Conservation (phyloP, 2,888 invertebrate genomes). For the Hedya salicella region DNA sequence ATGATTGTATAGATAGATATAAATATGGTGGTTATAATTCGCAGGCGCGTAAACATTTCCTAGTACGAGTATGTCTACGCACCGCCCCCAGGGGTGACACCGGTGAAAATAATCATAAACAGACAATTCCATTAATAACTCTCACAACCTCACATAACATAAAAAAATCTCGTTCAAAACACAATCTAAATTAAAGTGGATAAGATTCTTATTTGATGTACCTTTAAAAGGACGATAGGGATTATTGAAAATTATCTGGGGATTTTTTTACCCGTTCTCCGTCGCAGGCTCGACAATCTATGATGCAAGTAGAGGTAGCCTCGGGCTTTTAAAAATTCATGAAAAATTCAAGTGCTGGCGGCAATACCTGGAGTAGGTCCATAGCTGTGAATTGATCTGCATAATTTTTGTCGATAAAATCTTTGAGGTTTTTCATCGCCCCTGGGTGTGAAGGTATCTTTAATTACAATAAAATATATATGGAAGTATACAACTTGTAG, state of each 20-base stretch:
- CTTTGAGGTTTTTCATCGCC: not conserved
- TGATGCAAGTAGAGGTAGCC: slow-evolving; percentile 52
- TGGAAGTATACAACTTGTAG: too few relatives aligned
- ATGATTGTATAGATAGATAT: slow-evolving; percentile 38
- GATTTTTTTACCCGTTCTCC: slow-evolving; percentile 52
- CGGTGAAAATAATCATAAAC: slow-evolving; percentile 68
- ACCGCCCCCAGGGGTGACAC: slow-evolving; percentile 41
- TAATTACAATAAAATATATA: not conserved
- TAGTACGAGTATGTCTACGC: slow-evolving; percentile 56
- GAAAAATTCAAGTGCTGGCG: slow-evolving; percentile 73
- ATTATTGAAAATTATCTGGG: not conserved
- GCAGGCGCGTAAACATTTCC: slow-evolving; percentile 61
- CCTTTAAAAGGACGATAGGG: not conserved
- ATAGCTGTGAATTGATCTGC: slow-evolving; percentile 20
- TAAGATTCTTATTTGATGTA: not conserved
- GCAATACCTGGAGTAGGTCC: slow-evolving; percentile 53
- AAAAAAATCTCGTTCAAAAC: not conserved
- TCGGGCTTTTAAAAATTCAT: slow-evolving; percentile 73
- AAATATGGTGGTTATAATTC: slow-evolving; percentile 38
- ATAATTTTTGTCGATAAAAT: slow-evolving; percentile 29
- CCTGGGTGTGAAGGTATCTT: not conserved
- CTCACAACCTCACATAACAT: not conserved
- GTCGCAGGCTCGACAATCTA: slow-evolving; percentile 34
- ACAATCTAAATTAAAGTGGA: not conserved
- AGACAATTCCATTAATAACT: slow-evolving; percentile 47